A percentile compares a stretch with the other conserved stretches of the same genome.
Evolutionary conservation across 2,113 vertebrate species (phyloP).

Genomic region (Hippocampus comes): DNA sequence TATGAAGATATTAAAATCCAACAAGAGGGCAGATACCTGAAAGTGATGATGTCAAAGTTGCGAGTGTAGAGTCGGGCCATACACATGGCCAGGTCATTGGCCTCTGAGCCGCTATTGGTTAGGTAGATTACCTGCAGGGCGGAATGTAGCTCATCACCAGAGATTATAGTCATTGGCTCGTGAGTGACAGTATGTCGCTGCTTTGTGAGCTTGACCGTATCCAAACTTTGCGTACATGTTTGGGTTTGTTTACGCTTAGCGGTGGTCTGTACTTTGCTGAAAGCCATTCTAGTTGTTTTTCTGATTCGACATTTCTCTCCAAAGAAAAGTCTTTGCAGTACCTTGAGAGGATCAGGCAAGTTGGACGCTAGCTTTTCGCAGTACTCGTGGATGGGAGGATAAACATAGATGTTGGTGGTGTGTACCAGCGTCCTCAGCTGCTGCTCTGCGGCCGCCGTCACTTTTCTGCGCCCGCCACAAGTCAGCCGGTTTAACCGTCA

Average conservation of each 20-base stretch:
- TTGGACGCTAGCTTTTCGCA: conserved; percentile 80
- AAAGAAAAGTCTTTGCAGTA: conserved; percentile 42
- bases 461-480: conserved; percentile 71
- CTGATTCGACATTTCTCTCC: background rate
- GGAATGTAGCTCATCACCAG: background rate
- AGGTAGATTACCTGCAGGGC: conserved; percentile 82
- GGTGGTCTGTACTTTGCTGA: background rate
- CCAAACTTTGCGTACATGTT: background rate
- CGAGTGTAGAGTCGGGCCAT: conserved; percentile 85
- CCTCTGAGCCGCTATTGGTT: conserved; percentile 91
- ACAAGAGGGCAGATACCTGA: conserved; percentile 73
- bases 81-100: conserved; percentile 89
- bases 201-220: no score
- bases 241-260: background rate
- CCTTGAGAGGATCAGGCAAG: conserved; percentile 90
- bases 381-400: conserved; percentile 81
- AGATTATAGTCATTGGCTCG: no score
- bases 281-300: background rate
- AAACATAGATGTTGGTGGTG: conserved; percentile 79
- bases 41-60: conserved; percentile 81
- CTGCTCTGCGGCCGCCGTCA: conserved; percentile 76
- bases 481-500: background rate
- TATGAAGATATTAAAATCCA: background rate
- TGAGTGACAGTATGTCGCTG: no score
- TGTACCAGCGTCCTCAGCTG: conserved; percentile 87